Base-by-base conservation (phyloP, 37 sponge, comb jelly and placozoan genomes). In the Axinella damicornis region DNA sequence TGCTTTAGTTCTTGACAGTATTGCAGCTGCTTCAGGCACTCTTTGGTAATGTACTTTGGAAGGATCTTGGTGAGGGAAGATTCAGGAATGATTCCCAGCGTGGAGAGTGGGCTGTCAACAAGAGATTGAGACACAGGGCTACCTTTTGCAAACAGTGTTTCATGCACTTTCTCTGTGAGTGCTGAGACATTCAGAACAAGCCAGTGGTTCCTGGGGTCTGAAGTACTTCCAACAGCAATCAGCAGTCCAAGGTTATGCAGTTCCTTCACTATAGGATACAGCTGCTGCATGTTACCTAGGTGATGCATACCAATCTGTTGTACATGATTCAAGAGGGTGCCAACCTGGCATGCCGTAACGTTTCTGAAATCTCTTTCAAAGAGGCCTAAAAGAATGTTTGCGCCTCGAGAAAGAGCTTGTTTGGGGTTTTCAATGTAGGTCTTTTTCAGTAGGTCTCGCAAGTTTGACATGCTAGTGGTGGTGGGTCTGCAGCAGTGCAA, bases 1-100 rank as follows among this genome's bases (percentile, higher is more conserved):
- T 74, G 55, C 24, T 31, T 74, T 27, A 74, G 22, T 30, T 74
- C 75, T 27, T 74, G 75, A 32, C 75, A 74, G 32, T 74, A 74
- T 74, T 55, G 75, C 24, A 74, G 75, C 56, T 74, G 75, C 16
- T 55, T 28, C 19, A 74, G 35, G 32, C 75, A 55, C 55, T 74
- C 75, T 27, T 54, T 57, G 24, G 75, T 74, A 31, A 74, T 56
- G 33, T 74, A 30, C 34, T 52, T 27, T 24, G 75, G 75, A 16
- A 74, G 33, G 18, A 74, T 55, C 57, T 56, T 53, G 19, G 24
- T 21, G 30, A 74, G 35, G 31, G 22, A 1, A 27, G 18, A 27
- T 56, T 74, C 75, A 57, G 75, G 75, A 57, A 74, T 55, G 31
- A 56, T 28, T 1, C 75, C 75, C 1, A 57, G 22, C 36, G 24